Evolutionary conservation across 2,113 vertebrate species (phyloP), one percentile per base, ranked within the genome.

Genomic region (Oxygymnocypris stewartii): DNA sequence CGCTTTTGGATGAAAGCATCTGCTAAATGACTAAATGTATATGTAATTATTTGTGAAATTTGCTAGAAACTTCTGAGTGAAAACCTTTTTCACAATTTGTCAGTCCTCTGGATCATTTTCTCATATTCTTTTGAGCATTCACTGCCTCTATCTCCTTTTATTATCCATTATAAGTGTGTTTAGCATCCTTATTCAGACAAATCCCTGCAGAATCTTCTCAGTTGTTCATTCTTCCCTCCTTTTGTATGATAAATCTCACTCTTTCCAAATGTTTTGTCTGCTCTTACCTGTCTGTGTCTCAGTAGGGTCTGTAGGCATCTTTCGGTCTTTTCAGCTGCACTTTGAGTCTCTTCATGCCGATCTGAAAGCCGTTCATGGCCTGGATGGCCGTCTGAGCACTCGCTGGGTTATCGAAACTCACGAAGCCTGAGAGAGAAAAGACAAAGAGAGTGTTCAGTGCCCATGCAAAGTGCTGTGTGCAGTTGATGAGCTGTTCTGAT

Each of bases 301-400:
- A 97, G 92, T 97, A 97, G 79, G 96, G 97, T 85, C 96, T 94
- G 92, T 98, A 97, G 92, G 97, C 96, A 4, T 98, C 96, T 93
- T 97, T 98, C 82, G 97, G 97, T 94, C 97, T 93, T 93, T 98
- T 98, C 85, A 98, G 95, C 93, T 98, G 97, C 89, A 98, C 97
- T 92, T 98, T 97, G 93, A 98, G 96, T 84, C 97, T 95, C 89
- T 73, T 73, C 35, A 73, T 73, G 37, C 69, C 69, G 18, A 73
- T 73, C 69, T 73, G 69, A 73, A 73, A 73, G 1, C 69, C 69
- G 37, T 73, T 73, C 69, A 73, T 73, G 69, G 69, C 69, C 69
- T 73, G 69, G 69, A 73, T 73, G 92, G 97, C 96, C 5, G 96
- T 96, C 93, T 97, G 97, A 47, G 97, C 96, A 47, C 97, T 97